Evolutionary conservation across 2,888 invertebrate species (phyloP), one percentile per base, ranked within the genome.

Genomic region (Odontocolon sp.): DNA sequence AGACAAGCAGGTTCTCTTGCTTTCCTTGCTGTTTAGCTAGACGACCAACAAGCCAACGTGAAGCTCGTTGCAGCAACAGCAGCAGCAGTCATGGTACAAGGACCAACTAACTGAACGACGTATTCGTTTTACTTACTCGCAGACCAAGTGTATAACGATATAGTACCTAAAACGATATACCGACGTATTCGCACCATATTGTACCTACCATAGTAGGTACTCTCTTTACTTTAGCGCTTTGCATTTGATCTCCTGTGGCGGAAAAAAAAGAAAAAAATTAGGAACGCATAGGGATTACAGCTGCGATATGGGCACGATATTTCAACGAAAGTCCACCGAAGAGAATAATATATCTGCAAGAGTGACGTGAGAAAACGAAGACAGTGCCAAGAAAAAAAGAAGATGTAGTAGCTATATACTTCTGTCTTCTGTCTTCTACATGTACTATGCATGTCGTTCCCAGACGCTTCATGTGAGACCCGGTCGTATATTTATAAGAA

Each of bases 11-110:
- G 70, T 75, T 74, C 52, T 66, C 66, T 23, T 59, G 16, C 31
- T 52, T 14, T 42, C 52, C 52, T 14, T 42, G 42, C 56, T 50
- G 45, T 72, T 77, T 64, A 73, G 68, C 77, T 57, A 78, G 73
- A 69, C 56, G 69, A 66, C 75, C 74, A 79, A 76, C 64, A 67
- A 71, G 42, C 68, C 68, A 74, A 45, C 72, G 69, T 26, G 45
- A 52, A 40, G 38, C 67, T 61, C 45, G 56, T 45, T 47, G 42
- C 69, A 57, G 63, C 57, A 52, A 33, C 52, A 26, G 52, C 67
- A 40, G 68, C 42, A 31, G 50, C 64, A 57, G 31, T 33, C 63
- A 56, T 63, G 45, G 56, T 68, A 59, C 59, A 57, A 61, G 64
- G 63, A 50, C 28, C 45, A 11, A 69, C 45, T 56, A 8, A 36